A percentile compares a stretch with the other conserved stretches of the same genome.
phyloP scores from a whole-genome alignment of 2,888 invertebrate species.

The Operophtera brumata region DNA sequence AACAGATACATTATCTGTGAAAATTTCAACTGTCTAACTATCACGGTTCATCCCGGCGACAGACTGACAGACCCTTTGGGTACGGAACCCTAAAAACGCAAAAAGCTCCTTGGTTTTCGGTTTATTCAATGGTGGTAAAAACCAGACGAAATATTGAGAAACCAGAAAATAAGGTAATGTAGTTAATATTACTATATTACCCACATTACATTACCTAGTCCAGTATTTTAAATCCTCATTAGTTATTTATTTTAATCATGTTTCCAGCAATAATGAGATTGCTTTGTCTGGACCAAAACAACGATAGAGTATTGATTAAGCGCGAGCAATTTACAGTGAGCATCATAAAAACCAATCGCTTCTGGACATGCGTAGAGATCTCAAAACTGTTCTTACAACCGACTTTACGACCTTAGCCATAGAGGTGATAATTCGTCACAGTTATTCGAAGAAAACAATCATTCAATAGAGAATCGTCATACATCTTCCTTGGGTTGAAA shows the following conservation, averaged over 20 bases:
- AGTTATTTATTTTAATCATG: neutral
- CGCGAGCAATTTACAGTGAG: constrained; percentile 38
- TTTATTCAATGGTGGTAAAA: too few relatives aligned
- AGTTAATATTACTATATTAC: too few relatives aligned
- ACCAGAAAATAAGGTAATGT: too few relatives aligned
- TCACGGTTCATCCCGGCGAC: too few relatives aligned
- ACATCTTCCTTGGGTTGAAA: constrained; percentile 64
- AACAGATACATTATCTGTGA: too few relatives aligned
- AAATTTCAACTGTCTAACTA: too few relatives aligned
- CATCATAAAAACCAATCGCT: constrained; percentile 57
- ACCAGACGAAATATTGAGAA: too few relatives aligned
- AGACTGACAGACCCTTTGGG: too few relatives aligned
- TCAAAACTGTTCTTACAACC: constrained; percentile 49
- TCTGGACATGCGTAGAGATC: constrained; percentile 74
- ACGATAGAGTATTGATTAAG: constrained; percentile 28
- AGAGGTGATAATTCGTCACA: constrained; percentile 70
- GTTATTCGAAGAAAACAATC: constrained; percentile 43
- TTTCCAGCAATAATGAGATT: constrained; percentile 2
- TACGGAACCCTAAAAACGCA: too few relatives aligned
- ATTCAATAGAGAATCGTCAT: constrained; percentile 61
- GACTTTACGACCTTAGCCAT: constrained; percentile 56
- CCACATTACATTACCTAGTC: too few relatives aligned
- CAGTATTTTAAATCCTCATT: too few relatives aligned
- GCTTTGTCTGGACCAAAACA: constrained; percentile 14
- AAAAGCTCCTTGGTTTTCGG: too few relatives aligned